phyloP scores from a whole-genome alignment of 2,888 invertebrate species.

The Cryptus viduatorius region DNA sequence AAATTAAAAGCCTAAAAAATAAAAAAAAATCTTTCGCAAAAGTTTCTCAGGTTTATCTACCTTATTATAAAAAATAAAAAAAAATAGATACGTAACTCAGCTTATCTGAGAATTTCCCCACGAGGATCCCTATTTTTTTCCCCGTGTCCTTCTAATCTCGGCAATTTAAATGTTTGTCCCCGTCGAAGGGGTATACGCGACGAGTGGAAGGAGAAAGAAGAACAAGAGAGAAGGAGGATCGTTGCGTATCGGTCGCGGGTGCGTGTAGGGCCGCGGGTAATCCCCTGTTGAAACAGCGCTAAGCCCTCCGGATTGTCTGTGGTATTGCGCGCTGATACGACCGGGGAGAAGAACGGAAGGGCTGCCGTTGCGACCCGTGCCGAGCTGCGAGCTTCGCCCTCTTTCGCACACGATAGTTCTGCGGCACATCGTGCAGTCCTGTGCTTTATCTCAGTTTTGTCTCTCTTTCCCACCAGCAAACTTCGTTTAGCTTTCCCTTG shows the following conservation, averaged over 20 bases:
- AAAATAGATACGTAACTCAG: conserved; percentile 10
- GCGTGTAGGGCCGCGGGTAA: conserved; percentile 75
- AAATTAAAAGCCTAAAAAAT: too few species aligned
- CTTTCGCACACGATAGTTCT: conserved; percentile 63
- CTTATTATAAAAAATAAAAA: conserved; percentile 15
- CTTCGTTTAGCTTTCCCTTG: conserved; percentile 46
- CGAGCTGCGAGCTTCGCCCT: conserved; percentile 47
- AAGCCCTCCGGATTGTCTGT: conserved; percentile 84
- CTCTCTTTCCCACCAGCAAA: conserved; percentile 52
- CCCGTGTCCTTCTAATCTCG: conserved; percentile 76
- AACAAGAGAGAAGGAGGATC: conserved; percentile 47
- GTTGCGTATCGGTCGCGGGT: conserved; percentile 54
- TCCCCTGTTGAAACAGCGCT: conserved; percentile 84
- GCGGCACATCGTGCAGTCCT: conserved; percentile 67
- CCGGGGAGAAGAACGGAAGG: conserved; percentile 72
- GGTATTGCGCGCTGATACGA: conserved; percentile 83
- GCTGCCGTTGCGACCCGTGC: conserved; percentile 56
- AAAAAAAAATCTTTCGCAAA: conserved; percentile 27
- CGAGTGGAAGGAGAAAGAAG: conserved; percentile 35
- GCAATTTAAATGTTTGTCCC: conserved; percentile 82
- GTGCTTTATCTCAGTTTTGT: conserved; percentile 66
- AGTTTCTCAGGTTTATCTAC: conserved; percentile 17
- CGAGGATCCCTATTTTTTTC: conserved; percentile 29
- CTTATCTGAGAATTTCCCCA: conserved; percentile 49
- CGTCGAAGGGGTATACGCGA: conserved; percentile 49